A percentile compares a stretch with the other conserved stretches of the same genome.
Evolutionary conservation across 2,797 vertebrate species (phyloP).

Genomic region (Acrossocheilus wenchowensis): DNA sequence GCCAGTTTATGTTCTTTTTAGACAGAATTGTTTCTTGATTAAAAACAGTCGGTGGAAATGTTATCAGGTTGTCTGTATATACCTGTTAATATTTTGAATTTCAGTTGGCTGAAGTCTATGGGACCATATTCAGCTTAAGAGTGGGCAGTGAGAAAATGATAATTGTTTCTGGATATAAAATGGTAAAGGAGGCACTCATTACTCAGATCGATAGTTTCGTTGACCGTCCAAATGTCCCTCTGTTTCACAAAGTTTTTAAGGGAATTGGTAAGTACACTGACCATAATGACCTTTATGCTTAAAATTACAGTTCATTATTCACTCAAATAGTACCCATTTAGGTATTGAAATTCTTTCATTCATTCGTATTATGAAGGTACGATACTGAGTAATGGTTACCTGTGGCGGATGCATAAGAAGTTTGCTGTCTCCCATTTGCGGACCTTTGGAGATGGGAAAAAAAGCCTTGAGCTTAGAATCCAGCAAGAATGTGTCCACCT

Average conservation of each 20-base stretch:
- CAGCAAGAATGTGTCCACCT: conserved; percentile 72
- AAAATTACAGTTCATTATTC: neutral
- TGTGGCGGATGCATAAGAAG: conserved; percentile 76
- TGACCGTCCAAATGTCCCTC: conserved; percentile 71
- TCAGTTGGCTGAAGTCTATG: conserved; percentile 73
- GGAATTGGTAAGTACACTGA: conserved; percentile 71
- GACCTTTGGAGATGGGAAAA: conserved; percentile 73
- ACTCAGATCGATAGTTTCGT: conserved; percentile 74
- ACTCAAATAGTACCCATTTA: neutral
- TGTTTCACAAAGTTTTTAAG: conserved; percentile 64
- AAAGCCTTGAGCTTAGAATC: conserved; percentile 68
- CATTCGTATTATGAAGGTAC: conserved; percentile 68
- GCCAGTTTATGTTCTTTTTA: neutral
- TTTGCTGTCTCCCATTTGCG: conserved; percentile 75
- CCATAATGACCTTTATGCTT: neutral
- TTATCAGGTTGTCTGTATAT: neutral
- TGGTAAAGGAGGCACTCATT: conserved; percentile 78
- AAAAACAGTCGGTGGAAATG: neutral
- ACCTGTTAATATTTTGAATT: neutral
- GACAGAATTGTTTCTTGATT: neutral
- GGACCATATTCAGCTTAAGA: conserved; percentile 76
- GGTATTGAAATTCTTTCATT: neutral
- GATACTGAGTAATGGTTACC: conserved; percentile 72
- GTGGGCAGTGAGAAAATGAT: conserved; percentile 70
- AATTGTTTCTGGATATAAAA: conserved; percentile 73